Evolutionary conservation across 30 jellyfish, hydroid and myxozoan species (phyloP), one percentile per base, ranked within the genome.

Genomic region (Aurelia coerulea): DNA sequence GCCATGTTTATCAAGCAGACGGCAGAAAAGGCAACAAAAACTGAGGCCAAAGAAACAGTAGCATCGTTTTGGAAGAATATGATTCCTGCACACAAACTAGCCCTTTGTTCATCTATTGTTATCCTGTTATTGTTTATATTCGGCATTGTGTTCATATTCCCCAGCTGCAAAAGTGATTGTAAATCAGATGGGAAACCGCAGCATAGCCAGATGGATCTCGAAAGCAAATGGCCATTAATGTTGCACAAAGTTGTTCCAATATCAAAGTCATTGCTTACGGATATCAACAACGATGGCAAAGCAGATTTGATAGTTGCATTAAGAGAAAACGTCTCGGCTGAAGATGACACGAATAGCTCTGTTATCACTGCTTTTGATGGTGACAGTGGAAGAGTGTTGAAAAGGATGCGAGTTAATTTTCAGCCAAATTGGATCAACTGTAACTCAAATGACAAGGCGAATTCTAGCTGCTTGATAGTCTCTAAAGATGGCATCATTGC

Each of bases 211-310:
- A 34, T 12, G 14, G 73, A 18, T n/a, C 35, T 53, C 16, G 62
- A 75, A 49, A 71, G 79, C 73, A 72, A 83, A n/a, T 83, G 92
- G 92, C 92, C 92, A 13, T 33, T 83, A 18, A 68, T 16, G 85
- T 63, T 83, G 6, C 52, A 60, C 39, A 52, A 83, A 34, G 80
- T 31, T 16, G 46, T 37, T 2, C 86, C 86, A 16, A 58, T 15
- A 5, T 35, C 92, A 5, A 71, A 83, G 41, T 52, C 73, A 79
- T 56, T 83, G 12, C 86, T 83, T 14, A 41, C 58, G 18, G 92
- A 83, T 73, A 54, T 83, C 19, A 68, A 83, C 49, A 37, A 37
- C 0, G 92, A 83, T 56, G 75, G 65, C 15, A 64, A 83, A 59
- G 62, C 34, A 51, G 92, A 83, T 31, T 19, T 83, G 10, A 23